Evolutionary conservation across 2,888 invertebrate genomes (phyloP).

Genomic region (Ellobium chinense): DNA sequence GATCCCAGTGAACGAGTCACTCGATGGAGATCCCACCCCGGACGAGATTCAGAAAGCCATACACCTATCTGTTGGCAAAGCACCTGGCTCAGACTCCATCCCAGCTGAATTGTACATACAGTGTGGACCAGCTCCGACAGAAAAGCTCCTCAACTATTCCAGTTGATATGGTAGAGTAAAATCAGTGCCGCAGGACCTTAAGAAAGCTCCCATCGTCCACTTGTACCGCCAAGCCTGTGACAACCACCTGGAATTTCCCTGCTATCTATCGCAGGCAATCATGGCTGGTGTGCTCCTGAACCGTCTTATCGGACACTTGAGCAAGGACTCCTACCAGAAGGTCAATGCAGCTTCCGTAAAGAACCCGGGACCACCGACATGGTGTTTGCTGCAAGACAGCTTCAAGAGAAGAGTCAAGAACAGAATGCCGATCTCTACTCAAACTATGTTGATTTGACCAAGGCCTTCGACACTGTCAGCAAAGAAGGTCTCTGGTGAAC

Average conservation of each 20-base stretch:
- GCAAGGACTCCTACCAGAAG: slow-evolving; percentile 30
- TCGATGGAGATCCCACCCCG: slow-evolving; percentile 1
- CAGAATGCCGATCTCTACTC: too few species aligned
- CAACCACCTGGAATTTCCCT: slow-evolving; percentile 46
- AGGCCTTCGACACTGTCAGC: too few species aligned
- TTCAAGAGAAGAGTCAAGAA: too few species aligned
- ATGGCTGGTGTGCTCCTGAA: slow-evolving; percentile 48
- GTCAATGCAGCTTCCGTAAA: slow-evolving; percentile 24
- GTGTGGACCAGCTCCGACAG: too few species aligned
- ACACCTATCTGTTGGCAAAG: slow-evolving; percentile 39
- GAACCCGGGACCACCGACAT: slow-evolving; percentile 26
- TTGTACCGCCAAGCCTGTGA: slow-evolving; percentile 36
- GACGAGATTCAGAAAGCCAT: too few species aligned
- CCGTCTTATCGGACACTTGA: slow-evolving; percentile 14
- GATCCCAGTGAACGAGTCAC: background rate
- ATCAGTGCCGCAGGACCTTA: slow-evolving; percentile 49
- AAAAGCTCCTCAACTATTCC: slow-evolving; percentile 31
- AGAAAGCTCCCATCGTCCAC: too few species aligned
- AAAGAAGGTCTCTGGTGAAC: too few species aligned
- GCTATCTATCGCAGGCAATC: too few species aligned
- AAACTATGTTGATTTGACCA: too few species aligned
- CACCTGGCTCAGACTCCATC: slow-evolving; percentile 44
- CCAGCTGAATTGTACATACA: slow-evolving; percentile 49
- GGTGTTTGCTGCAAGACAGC: slow-evolving; percentile 29
- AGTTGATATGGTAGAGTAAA: background rate